Evolutionary conservation across 2,113 vertebrate species (phyloP), one percentile per base, ranked within the genome.

Genomic region (Tupaia tana): DNA sequence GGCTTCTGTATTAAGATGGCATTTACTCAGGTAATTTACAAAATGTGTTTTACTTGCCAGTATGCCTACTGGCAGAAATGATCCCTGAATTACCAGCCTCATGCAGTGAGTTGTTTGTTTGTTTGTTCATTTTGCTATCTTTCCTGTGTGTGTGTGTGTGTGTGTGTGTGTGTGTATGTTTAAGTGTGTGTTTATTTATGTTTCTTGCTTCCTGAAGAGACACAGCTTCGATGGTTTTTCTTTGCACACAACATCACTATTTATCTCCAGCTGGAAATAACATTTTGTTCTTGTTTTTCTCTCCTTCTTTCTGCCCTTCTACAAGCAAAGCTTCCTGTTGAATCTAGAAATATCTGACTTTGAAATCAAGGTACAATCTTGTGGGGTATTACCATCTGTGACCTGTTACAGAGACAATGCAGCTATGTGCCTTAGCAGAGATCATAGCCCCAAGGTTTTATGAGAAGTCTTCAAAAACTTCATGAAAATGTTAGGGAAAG

Each of bases 21-120:
- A 93, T 82, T 93, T 96, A 85, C 43, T 56, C 82, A 90, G 67
- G 70, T 43, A 82, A 91, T 95, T 96, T 95, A 22, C 61, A 86
- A 86, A 94, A 83, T 22, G 7, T 58, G 71, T 95, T 94, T 94
- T 78, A 91, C n/a, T 31, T 82, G 63, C 29, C 75, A 69, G 29
- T 70, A 52, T 69, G 43, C 31, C 85, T 29, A 86, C 75, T 66
- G 66, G 54, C 88, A 96, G 70, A 94, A 97, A 86, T 75, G 11
- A 94, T 66, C 29, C 64, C 63, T 92, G 63, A 93, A 93, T 89
- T 94, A 86, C 12, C 83, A 89, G 22, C 19, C 27, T 78, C 0
- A 4, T 88, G 29, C 20, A 64, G 25, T 75, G 58, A 86, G 25
- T 94, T 27, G 75, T 67, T 27, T 79, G 66, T 75, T 29, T 43